Percentiles rank a stretch among this genome's conserved stretches.
Evolutionary conservation across 1,140 invertebrate species (phyloP).

Genomic region (Chrysoperla carnea): DNA sequence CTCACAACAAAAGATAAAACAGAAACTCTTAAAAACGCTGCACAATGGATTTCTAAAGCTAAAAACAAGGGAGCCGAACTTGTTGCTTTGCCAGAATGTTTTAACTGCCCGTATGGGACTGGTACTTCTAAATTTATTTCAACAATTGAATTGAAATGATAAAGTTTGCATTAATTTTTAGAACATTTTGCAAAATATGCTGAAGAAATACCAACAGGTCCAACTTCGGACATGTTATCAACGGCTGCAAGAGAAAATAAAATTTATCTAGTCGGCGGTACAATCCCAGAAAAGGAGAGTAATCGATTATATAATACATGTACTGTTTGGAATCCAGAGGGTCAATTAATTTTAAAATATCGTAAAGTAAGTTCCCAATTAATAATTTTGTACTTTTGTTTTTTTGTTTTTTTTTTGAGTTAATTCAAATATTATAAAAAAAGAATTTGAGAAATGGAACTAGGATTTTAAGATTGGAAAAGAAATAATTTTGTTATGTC

Average conservation of each 20-base stretch:
- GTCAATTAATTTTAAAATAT: constrained; percentile 54
- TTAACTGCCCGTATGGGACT: constrained; percentile 87
- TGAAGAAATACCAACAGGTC: constrained; percentile 61
- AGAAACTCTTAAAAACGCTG: constrained; percentile 55
- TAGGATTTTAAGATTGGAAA: too few species aligned
- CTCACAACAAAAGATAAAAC: constrained; percentile 53
- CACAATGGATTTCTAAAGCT: constrained; percentile 53
- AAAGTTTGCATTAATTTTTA: constrained; percentile 10
- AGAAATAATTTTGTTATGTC: too few species aligned
- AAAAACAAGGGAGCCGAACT: constrained; percentile 57
- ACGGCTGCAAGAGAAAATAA: constrained; percentile 56
- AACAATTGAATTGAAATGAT: background rate
- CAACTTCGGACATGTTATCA: constrained; percentile 51
- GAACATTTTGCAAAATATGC: constrained; percentile 75
- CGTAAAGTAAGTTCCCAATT: constrained; percentile 41
- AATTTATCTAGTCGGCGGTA: constrained; percentile 76
- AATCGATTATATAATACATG: constrained; percentile 77
- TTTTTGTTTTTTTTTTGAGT: too few species aligned
- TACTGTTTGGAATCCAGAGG: constrained; percentile 68
- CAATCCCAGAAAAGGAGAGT: constrained; percentile 61
- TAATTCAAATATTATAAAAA: background rate
- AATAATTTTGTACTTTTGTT: too few species aligned
- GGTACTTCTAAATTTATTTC: constrained; percentile 28
- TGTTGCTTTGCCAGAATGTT: constrained; percentile 78
- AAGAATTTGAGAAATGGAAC: background rate